Evolutionary conservation across 1,140 invertebrate genomes (phyloP), one percentile per base, ranked within the genome.

Genomic region (Nephila pilipes): DNA sequence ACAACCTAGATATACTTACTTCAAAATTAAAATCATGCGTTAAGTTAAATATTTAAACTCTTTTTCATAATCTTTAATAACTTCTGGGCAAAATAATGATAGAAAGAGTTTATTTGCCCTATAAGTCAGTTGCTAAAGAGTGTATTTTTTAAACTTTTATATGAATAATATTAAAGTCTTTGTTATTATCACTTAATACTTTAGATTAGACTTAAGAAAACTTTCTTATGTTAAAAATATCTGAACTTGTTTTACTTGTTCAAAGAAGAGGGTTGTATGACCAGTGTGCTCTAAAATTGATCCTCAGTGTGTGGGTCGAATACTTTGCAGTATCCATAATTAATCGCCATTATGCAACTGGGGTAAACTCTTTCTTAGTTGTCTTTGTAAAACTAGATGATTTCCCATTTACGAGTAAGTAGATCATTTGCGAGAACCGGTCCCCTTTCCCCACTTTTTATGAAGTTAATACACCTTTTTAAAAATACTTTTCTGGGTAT

Each of bases 361-460:
- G 80, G 80, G 38, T 83, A 83, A 83, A n/a, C 8, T n/a, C 54
- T 54, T 83, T 55, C 80, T 55, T 55, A 22, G 80, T 12, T 54
- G 65, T 75, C 65, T 29, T 55, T 55, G 38, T 83, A 25, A 46
- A 55, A 83, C 38, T 38, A 83, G 46, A 83, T 38, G 46, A 25
- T 83, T 54, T 83, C 80, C 38, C n/a, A 83, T 83, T 83, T 22
- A n/a, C n/a, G n/a, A n/a, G n/a, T n/a, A 83, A 83, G 22, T 83
- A 83, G 80, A 83, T 54, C 80, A 83, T 83, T 75, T 54, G 55
- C 55, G 14, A 54, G 54, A 83, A 83, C 80, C 80, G 80, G 80
- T 83, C 54, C 12, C 22, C 29, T 55, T 55, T 20, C n/a, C 54
- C 10, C 5, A 75, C 29, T 54, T 83, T 46, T 83, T 55, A 54